Evolutionary conservation across 2,113 vertebrate species (phyloP).

Genomic region (Tragelaphus strepsiceros): DNA sequence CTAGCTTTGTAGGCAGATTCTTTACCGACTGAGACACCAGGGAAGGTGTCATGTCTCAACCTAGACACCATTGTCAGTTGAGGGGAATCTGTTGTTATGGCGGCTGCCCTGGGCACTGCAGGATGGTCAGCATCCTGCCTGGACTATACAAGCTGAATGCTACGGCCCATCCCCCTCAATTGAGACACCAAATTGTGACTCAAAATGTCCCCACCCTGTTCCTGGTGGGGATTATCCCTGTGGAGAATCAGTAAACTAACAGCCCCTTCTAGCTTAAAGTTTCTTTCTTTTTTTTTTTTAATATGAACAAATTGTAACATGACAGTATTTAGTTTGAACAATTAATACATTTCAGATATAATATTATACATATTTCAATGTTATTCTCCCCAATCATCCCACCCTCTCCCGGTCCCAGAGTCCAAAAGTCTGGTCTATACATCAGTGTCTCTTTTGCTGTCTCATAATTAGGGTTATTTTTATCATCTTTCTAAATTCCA

Average conservation of each 20-base stretch:
- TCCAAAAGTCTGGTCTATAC: no score
- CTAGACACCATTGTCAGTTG: background rate
- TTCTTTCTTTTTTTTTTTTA: no score
- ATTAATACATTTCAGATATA: no score
- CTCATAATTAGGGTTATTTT: no score
- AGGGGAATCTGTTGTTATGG: background rate
- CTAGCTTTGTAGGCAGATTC: background rate
- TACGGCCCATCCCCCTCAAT: background rate
- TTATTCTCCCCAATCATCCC: no score
- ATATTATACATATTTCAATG: no score
- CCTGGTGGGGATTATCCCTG: background rate
- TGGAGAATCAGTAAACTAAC: background rate
- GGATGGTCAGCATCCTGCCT: background rate
- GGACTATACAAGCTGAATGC: background rate
- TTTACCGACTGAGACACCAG: background rate
- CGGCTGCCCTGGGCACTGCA: background rate
- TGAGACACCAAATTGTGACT: background rate
- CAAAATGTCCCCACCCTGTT: background rate
- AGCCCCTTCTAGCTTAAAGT: background rate
- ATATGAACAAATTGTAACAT: no score
- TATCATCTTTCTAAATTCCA: no score
- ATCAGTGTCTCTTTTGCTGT: no score
- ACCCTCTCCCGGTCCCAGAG: no score
- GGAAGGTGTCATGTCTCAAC: background rate
- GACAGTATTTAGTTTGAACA: no score